These are phyloP conservation scores for Cydia splendana DNA, from an alignment of 1,140 invertebrate species.

Conservation along the genomic window DNA sequence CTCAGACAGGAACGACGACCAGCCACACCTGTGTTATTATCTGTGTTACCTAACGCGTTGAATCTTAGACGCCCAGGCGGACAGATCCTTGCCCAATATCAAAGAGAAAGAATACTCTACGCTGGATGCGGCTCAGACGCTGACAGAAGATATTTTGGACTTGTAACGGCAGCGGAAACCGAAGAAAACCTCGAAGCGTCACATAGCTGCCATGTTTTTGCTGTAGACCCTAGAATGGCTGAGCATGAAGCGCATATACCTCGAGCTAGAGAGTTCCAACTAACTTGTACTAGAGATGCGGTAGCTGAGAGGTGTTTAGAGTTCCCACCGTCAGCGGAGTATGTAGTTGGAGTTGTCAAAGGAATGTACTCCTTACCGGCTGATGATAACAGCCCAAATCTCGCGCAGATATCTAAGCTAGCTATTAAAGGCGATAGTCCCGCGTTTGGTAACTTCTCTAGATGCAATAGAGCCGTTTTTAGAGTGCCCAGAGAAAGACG, in stretches of 20 bases:
- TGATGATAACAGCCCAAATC: constrained; percentile 65
- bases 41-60: constrained; percentile 89
- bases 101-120: constrained; percentile 91
- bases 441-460: constrained; percentile 61
- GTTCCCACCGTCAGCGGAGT: constrained; percentile 93
- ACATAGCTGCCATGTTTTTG: constrained; percentile 97
- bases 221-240: constrained; percentile 91
- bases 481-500: constrained; percentile 58
- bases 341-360: constrained; percentile 88
- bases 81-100: constrained; percentile 84
- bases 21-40: constrained; percentile 92
- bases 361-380: constrained; percentile 83
- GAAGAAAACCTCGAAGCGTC: constrained; percentile 79
- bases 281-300: constrained; percentile 87
- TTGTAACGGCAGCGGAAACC: constrained; percentile 86
- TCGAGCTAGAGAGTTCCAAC: constrained; percentile 88
- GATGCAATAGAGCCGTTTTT: constrained; percentile 61
- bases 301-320: constrained; percentile 88
- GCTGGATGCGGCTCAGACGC: constrained; percentile 94
- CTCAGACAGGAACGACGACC: constrained; percentile 93
- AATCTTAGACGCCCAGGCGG: constrained; percentile 86
- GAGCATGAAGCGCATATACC: constrained; percentile 89
- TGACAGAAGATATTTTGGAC: constrained; percentile 94
- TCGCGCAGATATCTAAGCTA: constrained; percentile 73
- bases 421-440: constrained; percentile 70